Percentiles rank a stretch among this genome's conserved stretches.
Evolutionary conservation across 2,888 invertebrate genomes (phyloP).

Genomic region (Tineola bisselliella): DNA sequence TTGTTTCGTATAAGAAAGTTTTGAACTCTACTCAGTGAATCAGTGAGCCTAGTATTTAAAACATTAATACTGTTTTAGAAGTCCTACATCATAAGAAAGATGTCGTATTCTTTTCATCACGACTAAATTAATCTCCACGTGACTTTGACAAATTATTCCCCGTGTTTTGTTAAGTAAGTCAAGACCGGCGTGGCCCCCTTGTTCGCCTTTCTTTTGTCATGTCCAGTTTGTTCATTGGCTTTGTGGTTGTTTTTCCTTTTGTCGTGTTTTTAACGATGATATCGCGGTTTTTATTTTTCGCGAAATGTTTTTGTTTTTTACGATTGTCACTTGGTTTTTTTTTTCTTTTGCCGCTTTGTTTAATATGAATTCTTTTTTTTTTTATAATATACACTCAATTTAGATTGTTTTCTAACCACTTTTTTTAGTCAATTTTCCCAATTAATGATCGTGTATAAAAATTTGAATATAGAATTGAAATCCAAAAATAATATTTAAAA

Average conservation of each 20-base stretch:
- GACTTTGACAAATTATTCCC: slow-evolving; percentile 49
- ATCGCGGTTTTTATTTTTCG: slow-evolving; percentile 7
- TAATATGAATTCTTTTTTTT: not conserved
- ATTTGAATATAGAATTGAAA: too few relatives aligned
- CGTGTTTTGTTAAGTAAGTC: slow-evolving; percentile 47
- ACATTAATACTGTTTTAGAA: not conserved
- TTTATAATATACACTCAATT: not conserved
- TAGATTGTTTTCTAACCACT: not conserved
- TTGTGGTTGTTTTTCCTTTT: slow-evolving; percentile 5
- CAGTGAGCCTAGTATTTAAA: too few relatives aligned
- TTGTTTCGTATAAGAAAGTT: too few relatives aligned
- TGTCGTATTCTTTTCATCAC: slow-evolving; percentile 20
- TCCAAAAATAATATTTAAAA: too few relatives aligned
- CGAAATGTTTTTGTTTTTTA: not conserved
- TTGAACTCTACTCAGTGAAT: too few relatives aligned
- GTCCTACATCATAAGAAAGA: not conserved
- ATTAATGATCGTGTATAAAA: too few relatives aligned
- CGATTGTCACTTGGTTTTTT: not conserved
- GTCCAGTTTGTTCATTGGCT: slow-evolving; percentile 13
- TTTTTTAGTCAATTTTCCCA: too few relatives aligned
- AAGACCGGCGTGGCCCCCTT: slow-evolving; percentile 20
- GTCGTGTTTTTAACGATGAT: slow-evolving; percentile 13
- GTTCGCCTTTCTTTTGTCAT: slow-evolving; percentile 3
- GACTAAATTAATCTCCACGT: slow-evolving; percentile 40
- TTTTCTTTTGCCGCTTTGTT: slow-evolving; percentile 1